Base-by-base conservation (phyloP, 1,140 invertebrate species). In the Physella acuta region DNA sequence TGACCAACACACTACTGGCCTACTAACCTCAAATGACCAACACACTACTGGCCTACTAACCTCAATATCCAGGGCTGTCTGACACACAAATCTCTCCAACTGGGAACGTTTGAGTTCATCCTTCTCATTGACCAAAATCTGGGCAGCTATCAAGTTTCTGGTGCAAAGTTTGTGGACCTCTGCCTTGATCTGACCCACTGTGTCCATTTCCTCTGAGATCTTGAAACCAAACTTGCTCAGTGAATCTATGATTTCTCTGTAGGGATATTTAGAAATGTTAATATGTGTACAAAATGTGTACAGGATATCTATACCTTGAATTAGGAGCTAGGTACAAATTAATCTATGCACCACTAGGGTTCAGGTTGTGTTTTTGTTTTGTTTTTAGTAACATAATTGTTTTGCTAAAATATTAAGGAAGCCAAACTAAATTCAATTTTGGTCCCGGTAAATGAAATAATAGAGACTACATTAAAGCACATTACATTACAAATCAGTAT, bases 101-200 rank as follows among this genome's bases (percentile, higher is more conserved):
- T 82, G 82, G 53, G 77, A 70, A 8, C 73, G 72, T n/a, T 75
- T 72, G 36, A 75, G 67, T 31, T 79, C 78, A 49, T 81, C 78
- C 2, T 55, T 64, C 58, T 84, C 83, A 60, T 79, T 79, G 2
- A 77, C 56, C 20, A 76, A 69, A 39, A 84, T 83, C 72, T 81
- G 79, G 11, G 75, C 64, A 14, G 79, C 78, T 20, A 84, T 81
- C 69, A 81, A 78, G 71, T 78, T 78, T 3, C 73, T 64, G 33
- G 78, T 81, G 68, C 80, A 82, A n/a, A 85, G 75, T 62, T 85
- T 84, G 55, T 78, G 75, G 17, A 85, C 81, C 71, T 85, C 83
- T 26, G 75, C 71, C 70, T 85, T 84, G 49, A 85, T 83, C 74
- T 85, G 80, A 0, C 79, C 76, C 62, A 85, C 81, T 73, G 81